Conservation (phyloP, 1,140 invertebrate genomes). For the Lepidurus arcticus region DNA sequence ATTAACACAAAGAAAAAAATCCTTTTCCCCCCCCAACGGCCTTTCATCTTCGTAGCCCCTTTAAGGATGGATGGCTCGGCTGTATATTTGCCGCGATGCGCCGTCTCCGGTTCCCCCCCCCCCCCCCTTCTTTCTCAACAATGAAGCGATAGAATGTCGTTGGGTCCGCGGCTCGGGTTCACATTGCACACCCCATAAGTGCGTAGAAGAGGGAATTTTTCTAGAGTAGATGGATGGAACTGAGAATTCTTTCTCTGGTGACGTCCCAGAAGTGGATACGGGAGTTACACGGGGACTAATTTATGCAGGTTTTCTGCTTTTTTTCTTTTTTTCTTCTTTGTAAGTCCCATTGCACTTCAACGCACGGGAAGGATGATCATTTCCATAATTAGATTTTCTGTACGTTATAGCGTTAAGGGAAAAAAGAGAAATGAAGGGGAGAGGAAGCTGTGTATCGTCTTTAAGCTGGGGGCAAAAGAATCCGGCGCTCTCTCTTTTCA, state of each 20-base stretch:
- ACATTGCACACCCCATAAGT: not conserved
- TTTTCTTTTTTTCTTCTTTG: not conserved
- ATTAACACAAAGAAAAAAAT: too few relatives aligned
- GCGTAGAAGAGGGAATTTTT: not conserved
- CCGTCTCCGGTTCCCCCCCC: too few relatives aligned
- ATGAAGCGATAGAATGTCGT: constrained; percentile 5
- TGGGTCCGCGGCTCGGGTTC: not conserved
- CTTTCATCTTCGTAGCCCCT: too few relatives aligned
- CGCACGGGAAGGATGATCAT: constrained; percentile 13
- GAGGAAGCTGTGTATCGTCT: not conserved
- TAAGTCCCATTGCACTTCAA: not conserved
- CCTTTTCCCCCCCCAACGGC: too few relatives aligned
- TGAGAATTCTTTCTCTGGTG: not conserved
- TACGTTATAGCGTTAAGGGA: not conserved
- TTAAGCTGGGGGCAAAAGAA: not conserved
- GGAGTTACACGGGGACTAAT: not conserved
- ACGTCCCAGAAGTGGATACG: not conserved
- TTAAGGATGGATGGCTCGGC: too few relatives aligned
- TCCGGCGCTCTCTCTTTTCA: not conserved
- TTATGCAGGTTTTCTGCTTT: not conserved
- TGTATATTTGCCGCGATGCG: too few relatives aligned
- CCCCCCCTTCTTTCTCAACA: not conserved
- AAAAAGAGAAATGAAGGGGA: not conserved
- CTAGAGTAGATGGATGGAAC: not conserved
- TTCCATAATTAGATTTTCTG: constrained; percentile 19